These are phyloP conservation scores for Halocynthia roretzi DNA, from an alignment of 23 tunicate species.

Conservation along the genomic window DNA sequence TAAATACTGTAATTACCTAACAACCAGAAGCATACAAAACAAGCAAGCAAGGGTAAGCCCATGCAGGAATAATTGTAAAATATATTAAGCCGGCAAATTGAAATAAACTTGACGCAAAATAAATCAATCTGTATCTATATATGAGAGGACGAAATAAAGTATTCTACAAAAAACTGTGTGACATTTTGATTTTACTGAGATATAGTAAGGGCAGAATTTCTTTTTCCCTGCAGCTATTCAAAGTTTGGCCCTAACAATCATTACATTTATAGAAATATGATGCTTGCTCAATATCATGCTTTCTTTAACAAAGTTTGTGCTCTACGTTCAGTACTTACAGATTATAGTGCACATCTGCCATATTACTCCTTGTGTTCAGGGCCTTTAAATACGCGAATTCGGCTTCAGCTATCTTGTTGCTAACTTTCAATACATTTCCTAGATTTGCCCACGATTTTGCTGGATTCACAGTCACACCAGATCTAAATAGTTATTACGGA, in stretches of 20 bases:
- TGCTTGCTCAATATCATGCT: too few species aligned
- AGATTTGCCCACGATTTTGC: conserved; percentile 76
- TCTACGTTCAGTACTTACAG: conserved; percentile 37
- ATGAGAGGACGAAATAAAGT: too few species aligned
- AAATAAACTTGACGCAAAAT: too few species aligned
- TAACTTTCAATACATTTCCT: conserved; percentile 48
- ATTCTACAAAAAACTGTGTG: not conserved
- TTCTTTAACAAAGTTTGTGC: too few species aligned
- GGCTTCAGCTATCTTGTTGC: conserved; percentile 34
- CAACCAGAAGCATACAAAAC: too few species aligned
- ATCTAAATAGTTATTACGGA: conserved; percentile 16
- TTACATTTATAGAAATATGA: not conserved
- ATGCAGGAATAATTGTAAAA: too few species aligned
- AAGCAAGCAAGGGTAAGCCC: too few species aligned
- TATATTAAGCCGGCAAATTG: too few species aligned
- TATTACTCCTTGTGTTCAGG: conserved; percentile 46
- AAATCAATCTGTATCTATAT: too few species aligned
- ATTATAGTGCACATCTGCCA: conserved; percentile 91
- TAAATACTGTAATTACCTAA: too few species aligned
- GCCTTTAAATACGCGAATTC: conserved; percentile 63
- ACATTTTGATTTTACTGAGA: conserved; percentile 11
- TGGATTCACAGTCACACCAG: conserved; percentile 53
- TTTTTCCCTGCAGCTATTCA: not conserved
- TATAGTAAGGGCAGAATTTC: conserved; percentile 1
- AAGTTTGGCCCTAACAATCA: not conserved